Percentiles rank a stretch among this genome's conserved stretches.
Evolutionary conservation across 2,888 invertebrate species (phyloP).

Genomic region (Parthenolecanium corni): DNA sequence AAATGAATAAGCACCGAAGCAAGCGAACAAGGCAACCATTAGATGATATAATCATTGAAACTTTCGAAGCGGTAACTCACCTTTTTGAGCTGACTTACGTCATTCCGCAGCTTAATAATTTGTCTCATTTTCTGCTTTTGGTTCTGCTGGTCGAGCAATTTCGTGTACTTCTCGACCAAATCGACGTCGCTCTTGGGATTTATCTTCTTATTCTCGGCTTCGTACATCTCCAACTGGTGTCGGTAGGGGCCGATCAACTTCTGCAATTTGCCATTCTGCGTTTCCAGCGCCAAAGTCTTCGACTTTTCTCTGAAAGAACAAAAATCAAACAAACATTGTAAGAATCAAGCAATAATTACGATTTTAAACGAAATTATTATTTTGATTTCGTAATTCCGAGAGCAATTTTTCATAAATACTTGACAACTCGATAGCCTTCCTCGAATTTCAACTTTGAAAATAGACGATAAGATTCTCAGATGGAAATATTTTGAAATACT

Average conservation of each 20-base stretch:
- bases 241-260: conserved; percentile 16
- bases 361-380: too few relatives aligned
- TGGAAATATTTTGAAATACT: too few relatives aligned
- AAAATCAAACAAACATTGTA: background rate
- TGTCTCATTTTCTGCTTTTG: conserved; percentile 12
- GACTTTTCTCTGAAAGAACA: background rate
- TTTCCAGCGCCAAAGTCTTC: background rate
- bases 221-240: conserved; percentile 8
- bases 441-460: too few relatives aligned
- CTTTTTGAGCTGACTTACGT: conserved; percentile 5
- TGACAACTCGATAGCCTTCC: too few relatives aligned
- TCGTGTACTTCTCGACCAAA: conserved; percentile 1
- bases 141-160: conserved; percentile 9
- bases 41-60: background rate
- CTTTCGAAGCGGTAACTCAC: background rate
- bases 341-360: too few relatives aligned
- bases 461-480: too few relatives aligned
- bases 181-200: background rate
- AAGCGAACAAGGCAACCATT: background rate
- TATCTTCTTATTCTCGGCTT: background rate
- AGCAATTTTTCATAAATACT: too few relatives aligned
- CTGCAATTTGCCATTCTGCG: conserved; percentile 2
- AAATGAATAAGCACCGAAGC: background rate
- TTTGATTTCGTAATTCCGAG: too few relatives aligned
- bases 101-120: conserved; percentile 13